Evolutionary conservation across 1,140 invertebrate genomes (phyloP).

Genomic region (Drosophila sp.): DNA sequence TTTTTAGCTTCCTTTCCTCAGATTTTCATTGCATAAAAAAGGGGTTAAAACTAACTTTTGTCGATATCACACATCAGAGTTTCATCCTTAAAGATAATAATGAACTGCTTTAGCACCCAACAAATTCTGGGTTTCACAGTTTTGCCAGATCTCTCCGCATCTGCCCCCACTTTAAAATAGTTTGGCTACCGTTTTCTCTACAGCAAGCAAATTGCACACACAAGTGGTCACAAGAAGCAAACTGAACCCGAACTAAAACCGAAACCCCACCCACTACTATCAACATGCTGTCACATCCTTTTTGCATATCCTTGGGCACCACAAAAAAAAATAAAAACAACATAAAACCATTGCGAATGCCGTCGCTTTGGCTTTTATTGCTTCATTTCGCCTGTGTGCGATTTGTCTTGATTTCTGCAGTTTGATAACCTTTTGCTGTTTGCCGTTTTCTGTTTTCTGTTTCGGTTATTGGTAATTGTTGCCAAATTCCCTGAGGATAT

Average conservation of each 20-base stretch:
- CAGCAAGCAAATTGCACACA: constrained; percentile 44
- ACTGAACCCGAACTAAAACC: not conserved
- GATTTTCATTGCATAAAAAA: too few species aligned
- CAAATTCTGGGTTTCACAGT: too few species aligned
- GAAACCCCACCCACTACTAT: constrained; percentile 62
- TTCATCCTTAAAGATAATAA: too few species aligned
- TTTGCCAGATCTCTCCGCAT: too few species aligned
- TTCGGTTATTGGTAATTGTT: constrained; percentile 77
- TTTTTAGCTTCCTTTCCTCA: too few species aligned
- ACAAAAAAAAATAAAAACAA: constrained; percentile 14
- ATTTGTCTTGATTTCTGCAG: constrained; percentile 78
- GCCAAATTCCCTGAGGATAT: constrained; percentile 73
- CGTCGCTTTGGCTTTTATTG: constrained; percentile 71
- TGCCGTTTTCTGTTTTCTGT: constrained; percentile 50
- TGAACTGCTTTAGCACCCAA: too few species aligned
- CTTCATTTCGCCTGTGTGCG: constrained; percentile 70
- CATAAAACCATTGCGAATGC: constrained; percentile 44
- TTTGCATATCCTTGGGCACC: constrained; percentile 72
- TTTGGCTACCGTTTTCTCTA: constrained; percentile 58
- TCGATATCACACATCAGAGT: too few species aligned
- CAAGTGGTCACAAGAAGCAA: constrained; percentile 47
- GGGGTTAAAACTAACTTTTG: too few species aligned
- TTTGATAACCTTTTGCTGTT: constrained; percentile 76
- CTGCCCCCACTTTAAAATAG: not conserved
- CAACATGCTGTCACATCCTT: constrained; percentile 77